phyloP scores from a whole-genome alignment of 1,140 invertebrate genomes.

The Hylaeus volcanicus region DNA sequence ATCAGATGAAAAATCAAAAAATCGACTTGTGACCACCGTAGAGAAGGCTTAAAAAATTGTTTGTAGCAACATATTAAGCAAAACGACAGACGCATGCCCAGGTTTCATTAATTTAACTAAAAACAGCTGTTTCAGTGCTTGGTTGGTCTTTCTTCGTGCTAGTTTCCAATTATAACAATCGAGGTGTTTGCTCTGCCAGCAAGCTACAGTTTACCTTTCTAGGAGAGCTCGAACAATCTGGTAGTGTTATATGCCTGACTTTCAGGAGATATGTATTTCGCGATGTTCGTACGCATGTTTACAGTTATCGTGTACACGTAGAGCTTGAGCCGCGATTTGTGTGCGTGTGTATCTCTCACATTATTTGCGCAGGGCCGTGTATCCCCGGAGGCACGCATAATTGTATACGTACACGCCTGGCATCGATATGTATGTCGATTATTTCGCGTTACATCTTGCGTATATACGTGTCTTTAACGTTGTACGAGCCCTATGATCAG shows the following conservation, averaged over 20 bases:
- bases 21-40: no score
- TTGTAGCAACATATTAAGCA: neutral
- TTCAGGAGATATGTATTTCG: neutral
- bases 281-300: neutral
- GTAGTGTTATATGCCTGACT: conserved; percentile 7
- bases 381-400: neutral
- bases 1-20: no score
- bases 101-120: conserved; percentile 1
- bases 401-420: neutral
- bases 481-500: no score
- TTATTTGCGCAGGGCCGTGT: conserved; percentile 9
- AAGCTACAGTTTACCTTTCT: neutral
- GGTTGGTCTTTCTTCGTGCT: neutral
- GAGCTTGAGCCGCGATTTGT: neutral
- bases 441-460: no score
- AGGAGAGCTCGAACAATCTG: neutral
- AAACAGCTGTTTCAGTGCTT: neutral
- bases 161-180: conserved; percentile 5
- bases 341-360: neutral
- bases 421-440: neutral
- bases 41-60: no score
- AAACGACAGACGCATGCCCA: neutral
- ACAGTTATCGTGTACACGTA: neutral
- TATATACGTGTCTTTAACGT: no score
- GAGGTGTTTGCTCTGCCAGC: neutral